Evolutionary conservation across 1,140 invertebrate species (phyloP), one percentile per base, ranked within the genome.

Genomic region (Eubasilissa regina): DNA sequence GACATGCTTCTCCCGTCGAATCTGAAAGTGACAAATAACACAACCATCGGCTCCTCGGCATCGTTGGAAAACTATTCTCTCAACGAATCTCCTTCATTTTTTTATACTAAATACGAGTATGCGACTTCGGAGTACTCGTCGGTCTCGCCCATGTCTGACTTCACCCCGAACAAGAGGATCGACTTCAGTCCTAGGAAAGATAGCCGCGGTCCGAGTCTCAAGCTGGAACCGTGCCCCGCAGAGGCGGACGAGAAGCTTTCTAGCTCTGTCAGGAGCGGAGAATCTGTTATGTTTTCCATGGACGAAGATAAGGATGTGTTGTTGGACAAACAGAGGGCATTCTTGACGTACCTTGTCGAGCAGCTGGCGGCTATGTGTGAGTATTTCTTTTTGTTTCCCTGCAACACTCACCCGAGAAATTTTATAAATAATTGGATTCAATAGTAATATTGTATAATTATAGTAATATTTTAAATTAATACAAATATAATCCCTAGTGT

Each of bases 291-390:
- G 76, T 75, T 21, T 77, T n/a, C 56, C 3, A 48, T 77, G 53
- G 72, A 81, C 45, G 80, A 76, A 0, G 45, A 51, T 13, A 82
- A 70, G 19, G 64, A 83, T 43, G 82, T 85, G 79, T 81, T 85
- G 25, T 79, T 84, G 43, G 86, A 88, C 58, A 85, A 86, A 64
- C 87, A 87, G 74, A 85, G 83, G 11, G 84, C 86, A 4, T 89
- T 88, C 66, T 86, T 89, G 85, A 86, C 86, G 62, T 86, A 87
- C 8, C 81, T 89, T 1, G 81, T 89, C 9, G 86, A 89, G 75
- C 88, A 89, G 62, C 87, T 88, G 85, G 85, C 87, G 74, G 48
- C 86, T 7, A 85, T 88, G 75, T 84, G 88, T 89, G 77, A 85
- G 87, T 86, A 56, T 75, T 62, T 9, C 4, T 44, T 62, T 62